Evolutionary conservation across 37 sponge, comb jelly and placozoan species (phyloP), one percentile per base, ranked within the genome.

Genomic region (Theonella swinhoei): DNA sequence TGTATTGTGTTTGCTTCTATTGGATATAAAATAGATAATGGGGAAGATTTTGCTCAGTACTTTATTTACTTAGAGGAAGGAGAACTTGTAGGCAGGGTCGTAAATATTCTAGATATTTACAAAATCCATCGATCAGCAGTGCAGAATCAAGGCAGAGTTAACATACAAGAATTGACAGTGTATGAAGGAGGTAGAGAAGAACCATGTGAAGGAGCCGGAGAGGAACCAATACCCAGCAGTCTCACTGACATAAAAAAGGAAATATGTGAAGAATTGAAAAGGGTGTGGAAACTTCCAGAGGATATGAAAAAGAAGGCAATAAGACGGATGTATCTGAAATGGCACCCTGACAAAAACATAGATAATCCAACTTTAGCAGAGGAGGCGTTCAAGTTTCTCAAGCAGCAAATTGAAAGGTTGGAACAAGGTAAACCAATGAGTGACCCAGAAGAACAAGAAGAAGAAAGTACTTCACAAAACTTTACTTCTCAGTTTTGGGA

Each of bases 121-220:
- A 89, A 89, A 64, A 80, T 89, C 32, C 58, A 84, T n/a, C 37
- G 69, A n/a, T n/a, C n/a, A n/a, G n/a, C n/a, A 64, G 81, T 73
- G n/a, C n/a, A n/a, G n/a, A n/a, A n/a, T n/a, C 37, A 54, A 64
- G 81, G 80, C n/a, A n/a, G n/a, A n/a, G n/a, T n/a, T n/a, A n/a
- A n/a, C n/a, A n/a, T n/a, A n/a, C n/a, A n/a, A n/a, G n/a, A n/a
- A n/a, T n/a, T n/a, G n/a, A n/a, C n/a, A n/a, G n/a, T n/a, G n/a
- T n/a, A n/a, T n/a, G n/a, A n/a, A n/a, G n/a, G n/a, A n/a, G n/a
- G n/a, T n/a, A n/a, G n/a, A n/a, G n/a, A n/a, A n/a, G n/a, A n/a
- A n/a, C n/a, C n/a, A n/a, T n/a, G n/a, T n/a, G n/a, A n/a, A n/a
- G n/a, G n/a, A n/a, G n/a, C n/a, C n/a, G n/a, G n/a, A n/a, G n/a